Conservation (phyloP, 1,140 invertebrate species). For the Druon quercuslanigerum region DNA sequence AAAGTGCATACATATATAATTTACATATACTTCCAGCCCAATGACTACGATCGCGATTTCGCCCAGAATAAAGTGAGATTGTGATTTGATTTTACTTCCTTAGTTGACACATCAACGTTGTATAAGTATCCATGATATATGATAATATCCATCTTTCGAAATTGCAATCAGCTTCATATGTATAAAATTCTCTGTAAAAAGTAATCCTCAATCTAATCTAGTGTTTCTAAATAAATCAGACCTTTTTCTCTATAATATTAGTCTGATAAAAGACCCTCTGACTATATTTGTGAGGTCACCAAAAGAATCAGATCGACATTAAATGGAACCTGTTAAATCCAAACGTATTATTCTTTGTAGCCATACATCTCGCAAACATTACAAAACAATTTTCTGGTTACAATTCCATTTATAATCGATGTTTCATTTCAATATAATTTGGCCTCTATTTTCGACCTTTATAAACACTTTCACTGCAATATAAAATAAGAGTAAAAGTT, state of each 20-base stretch:
- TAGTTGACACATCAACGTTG: too few relatives aligned
- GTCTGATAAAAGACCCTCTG: background rate
- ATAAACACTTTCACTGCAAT: conserved; percentile 11
- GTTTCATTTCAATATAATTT: background rate
- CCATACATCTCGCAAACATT: background rate
- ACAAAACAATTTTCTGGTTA: background rate
- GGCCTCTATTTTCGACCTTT: conserved; percentile 5
- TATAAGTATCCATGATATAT: too few relatives aligned
- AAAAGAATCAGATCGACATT: background rate
- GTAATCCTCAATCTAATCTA: too few relatives aligned
- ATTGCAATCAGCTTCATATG: too few relatives aligned
- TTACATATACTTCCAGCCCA: background rate
- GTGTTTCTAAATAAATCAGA: too few relatives aligned
- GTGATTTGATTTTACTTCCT: background rate
- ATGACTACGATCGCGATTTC: conserved; percentile 24
- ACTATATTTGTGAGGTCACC: background rate
- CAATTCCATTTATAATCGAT: conserved; percentile 4
- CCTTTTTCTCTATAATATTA: too few relatives aligned
- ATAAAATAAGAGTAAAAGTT: conserved; percentile 1
- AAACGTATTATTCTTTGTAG: background rate
- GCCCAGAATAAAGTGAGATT: background rate
- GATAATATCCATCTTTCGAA: too few relatives aligned
- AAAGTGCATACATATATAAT: conserved; percentile 25
- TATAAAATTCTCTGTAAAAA: too few relatives aligned
- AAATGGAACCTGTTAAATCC: background rate